Evolutionary conservation across 1,140 invertebrate genomes (phyloP).

Genomic region (Teleogryllus occipitalis): DNA sequence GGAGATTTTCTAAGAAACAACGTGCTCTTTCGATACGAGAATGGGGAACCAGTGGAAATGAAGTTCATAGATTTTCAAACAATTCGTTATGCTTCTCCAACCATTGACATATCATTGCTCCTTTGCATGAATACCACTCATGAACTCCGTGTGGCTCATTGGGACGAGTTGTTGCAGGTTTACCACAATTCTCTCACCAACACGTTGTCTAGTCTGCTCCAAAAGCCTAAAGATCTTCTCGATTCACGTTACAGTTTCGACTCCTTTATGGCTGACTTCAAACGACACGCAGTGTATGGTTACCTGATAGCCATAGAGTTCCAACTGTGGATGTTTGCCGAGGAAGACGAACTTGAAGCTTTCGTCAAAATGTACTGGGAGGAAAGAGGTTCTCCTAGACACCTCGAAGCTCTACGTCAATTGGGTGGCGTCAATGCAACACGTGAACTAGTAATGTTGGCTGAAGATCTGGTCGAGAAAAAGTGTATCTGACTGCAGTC

Average conservation of each 20-base stretch:
- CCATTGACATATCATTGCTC: slow-evolving; percentile 36
- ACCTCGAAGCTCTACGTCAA: neutral
- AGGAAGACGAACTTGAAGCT: neutral
- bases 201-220: slow-evolving; percentile 30
- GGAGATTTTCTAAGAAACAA: slow-evolving; percentile 39
- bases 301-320: slow-evolving; percentile 8
- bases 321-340: neutral
- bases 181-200: slow-evolving; percentile 32
- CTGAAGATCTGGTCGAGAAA: neutral
- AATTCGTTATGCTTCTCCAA: slow-evolving; percentile 33
- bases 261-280: slow-evolving; percentile 7
- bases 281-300: neutral
- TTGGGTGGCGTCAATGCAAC: neutral
- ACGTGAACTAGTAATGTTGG: neutral
- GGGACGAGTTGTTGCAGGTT: slow-evolving; percentile 36
- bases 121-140: slow-evolving; percentile 33
- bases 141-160: slow-evolving; percentile 32
- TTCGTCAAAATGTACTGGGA: neutral
- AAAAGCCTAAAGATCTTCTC: neutral
- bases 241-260: neutral
- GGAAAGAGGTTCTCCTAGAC: neutral
- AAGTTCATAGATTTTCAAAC: slow-evolving; percentile 39
- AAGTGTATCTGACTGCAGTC: neutral
- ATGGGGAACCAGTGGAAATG: slow-evolving; percentile 24
- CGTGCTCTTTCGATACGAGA: slow-evolving; percentile 29